phyloP scores from a whole-genome alignment of 2,113 vertebrate species.

The Clupea harengus region DNA sequence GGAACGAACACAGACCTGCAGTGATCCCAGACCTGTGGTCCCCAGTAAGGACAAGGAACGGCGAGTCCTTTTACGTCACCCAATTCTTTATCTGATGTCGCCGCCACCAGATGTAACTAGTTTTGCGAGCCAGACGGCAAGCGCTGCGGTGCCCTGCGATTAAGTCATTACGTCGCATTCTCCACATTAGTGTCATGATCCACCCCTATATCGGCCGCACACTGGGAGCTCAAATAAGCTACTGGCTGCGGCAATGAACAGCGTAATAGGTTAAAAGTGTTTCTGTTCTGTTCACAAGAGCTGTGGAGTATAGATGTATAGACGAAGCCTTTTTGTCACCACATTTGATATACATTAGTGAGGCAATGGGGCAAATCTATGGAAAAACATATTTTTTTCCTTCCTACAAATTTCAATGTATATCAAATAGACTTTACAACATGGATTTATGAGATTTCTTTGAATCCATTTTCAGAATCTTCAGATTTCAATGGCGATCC shows the following conservation, averaged over 20 bases:
- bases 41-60: background rate
- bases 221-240: background rate
- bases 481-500: too few species aligned
- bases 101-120: background rate
- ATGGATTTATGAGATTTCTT: too few species aligned
- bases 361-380: background rate
- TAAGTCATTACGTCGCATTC: background rate
- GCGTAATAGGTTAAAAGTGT: background rate
- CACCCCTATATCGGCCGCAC: background rate
- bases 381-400: too few species aligned
- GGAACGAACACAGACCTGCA: background rate
- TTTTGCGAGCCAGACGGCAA: conserved; percentile 13
- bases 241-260: background rate
- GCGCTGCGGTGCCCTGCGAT: background rate
- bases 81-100: background rate
- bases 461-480: too few species aligned
- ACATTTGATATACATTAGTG: background rate
- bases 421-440: too few species aligned
- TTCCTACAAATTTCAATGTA: too few species aligned
- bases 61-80: background rate
- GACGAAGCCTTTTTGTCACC: background rate
- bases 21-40: background rate
- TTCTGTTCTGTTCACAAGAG: background rate
- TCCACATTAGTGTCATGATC: conserved; percentile 3
- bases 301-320: background rate